Evolutionary conservation across 2,113 vertebrate genomes (phyloP), one percentile per base, ranked within the genome.

Genomic region (Glaucidium brasilianum): DNA sequence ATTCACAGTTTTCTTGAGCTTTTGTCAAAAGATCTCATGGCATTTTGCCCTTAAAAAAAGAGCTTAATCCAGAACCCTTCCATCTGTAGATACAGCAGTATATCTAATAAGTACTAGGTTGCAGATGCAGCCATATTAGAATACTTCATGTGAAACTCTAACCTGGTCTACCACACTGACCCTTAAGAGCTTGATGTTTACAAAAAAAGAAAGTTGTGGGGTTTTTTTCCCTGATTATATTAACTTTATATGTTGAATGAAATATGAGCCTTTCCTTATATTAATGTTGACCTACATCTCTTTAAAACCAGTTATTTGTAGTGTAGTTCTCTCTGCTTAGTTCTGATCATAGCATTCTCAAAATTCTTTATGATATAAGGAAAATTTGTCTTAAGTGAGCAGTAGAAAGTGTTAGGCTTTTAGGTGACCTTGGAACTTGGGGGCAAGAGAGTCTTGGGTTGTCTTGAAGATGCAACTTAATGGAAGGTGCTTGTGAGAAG

Each of bases 121-220:
- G 39, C 25, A 81, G 68, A 62, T 55, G 37, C 34, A 47, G 49
- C 26, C 12, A 8, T 45, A 37, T 67, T 14, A 35, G 27, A 78
- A 13, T 59, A 41, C 4, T 63, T 92, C 4, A 18, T 3, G 1
- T 85, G 79, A 66, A 90, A 64, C 32, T 43, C 32, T 66, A 71
- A 45, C 8, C 32, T 66, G 50, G 17, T n/a, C 14, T 55, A 20
- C 27, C 25, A 55, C 10, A 16, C 21, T 56, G 66, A 30, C 45
- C 84, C 5, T 30, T 30, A 45, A 47, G 15, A 67, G 26, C 43
- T 17, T 80, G 86, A 45, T 17, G 11, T 32, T 41, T 90, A 34
- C 9, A 74, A 32, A 66, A 76, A 56, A 32, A 12, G 5, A 4
- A n/a, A 30, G 29, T 6, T 1, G 3, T 0, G 10, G 1, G 5